A percentile compares a stretch with the other conserved stretches of the same genome.
phyloP scores from a whole-genome alignment of 2,888 invertebrate species.

The Leptopterna dolabrata region DNA sequence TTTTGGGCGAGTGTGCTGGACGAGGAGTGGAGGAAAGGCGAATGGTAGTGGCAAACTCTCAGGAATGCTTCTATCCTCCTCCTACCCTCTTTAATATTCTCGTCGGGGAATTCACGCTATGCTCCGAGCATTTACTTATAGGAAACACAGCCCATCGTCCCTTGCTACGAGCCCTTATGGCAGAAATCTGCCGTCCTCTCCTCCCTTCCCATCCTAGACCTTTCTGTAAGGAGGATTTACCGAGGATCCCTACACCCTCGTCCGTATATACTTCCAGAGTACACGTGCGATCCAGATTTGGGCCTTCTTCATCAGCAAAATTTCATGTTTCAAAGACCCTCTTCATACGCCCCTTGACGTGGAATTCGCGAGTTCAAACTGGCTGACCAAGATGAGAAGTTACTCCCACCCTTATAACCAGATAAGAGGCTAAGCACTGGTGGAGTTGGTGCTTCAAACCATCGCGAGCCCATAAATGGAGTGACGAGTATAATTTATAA shows the following conservation, averaged over 20 bases:
- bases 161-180: not conserved
- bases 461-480: too few species aligned
- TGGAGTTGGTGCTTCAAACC: too few species aligned
- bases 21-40: not conserved
- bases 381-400: too few species aligned
- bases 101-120: slow-evolving; percentile 53
- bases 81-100: slow-evolving; percentile 51
- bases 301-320: not conserved
- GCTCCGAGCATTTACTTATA: slow-evolving; percentile 54
- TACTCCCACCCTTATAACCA: too few species aligned
- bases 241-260: slow-evolving; percentile 4
- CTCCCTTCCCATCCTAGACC: not conserved
- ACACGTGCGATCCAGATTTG: slow-evolving; percentile 23
- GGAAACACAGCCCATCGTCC: slow-evolving; percentile 36
- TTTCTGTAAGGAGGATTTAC: slow-evolving; percentile 44
- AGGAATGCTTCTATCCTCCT: slow-evolving; percentile 34
- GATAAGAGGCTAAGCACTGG: too few species aligned
- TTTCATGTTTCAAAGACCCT: not conserved
- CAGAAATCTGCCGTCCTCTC: slow-evolving; percentile 11
- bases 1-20: not conserved
- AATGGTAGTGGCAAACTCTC: slow-evolving; percentile 36
- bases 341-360: not conserved
- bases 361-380: too few species aligned
- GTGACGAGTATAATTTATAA: too few species aligned
- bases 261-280: not conserved